Evolutionary conservation across 2,888 invertebrate genomes (phyloP).

Genomic region (Phaedon cochleariae): DNA sequence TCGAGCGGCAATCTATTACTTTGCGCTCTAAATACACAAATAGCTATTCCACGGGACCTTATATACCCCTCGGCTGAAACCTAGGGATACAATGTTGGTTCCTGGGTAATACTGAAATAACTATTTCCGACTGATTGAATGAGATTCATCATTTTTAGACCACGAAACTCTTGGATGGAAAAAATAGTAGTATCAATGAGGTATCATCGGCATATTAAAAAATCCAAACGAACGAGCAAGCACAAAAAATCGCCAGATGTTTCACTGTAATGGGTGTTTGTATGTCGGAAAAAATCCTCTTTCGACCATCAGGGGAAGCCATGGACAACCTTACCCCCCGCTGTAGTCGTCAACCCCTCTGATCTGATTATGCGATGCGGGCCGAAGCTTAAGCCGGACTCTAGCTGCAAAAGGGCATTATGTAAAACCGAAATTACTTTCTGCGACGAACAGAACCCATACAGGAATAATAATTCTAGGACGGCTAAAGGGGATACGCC

Average conservation of each 20-base stretch:
- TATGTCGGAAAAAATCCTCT: not conserved
- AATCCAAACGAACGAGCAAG: not conserved
- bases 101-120: too few species aligned
- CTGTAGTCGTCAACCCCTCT: slow-evolving; percentile 30
- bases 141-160: too few species aligned
- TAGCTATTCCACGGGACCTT: too few species aligned
- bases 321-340: slow-evolving; percentile 19
- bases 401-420: slow-evolving; percentile 21
- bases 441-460: slow-evolving; percentile 22
- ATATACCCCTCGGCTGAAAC: too few species aligned
- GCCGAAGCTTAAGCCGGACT: slow-evolving; percentile 25
- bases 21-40: too few species aligned
- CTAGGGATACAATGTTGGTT: too few species aligned
- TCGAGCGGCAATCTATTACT: too few species aligned
- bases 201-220: not conserved
- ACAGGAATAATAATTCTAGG: slow-evolving; percentile 34
- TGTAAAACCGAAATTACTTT: slow-evolving; percentile 32
- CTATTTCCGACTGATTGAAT: too few species aligned
- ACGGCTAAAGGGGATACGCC: not conserved
- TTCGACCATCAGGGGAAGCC: not conserved
- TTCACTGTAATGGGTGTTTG: not conserved
- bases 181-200: too few species aligned
- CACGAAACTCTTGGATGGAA: too few species aligned
- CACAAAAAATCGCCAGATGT: not conserved
- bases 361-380: slow-evolving; percentile 23